Conservation (phyloP, 2,888 invertebrate species). For the Chalcis sispes region DNA sequence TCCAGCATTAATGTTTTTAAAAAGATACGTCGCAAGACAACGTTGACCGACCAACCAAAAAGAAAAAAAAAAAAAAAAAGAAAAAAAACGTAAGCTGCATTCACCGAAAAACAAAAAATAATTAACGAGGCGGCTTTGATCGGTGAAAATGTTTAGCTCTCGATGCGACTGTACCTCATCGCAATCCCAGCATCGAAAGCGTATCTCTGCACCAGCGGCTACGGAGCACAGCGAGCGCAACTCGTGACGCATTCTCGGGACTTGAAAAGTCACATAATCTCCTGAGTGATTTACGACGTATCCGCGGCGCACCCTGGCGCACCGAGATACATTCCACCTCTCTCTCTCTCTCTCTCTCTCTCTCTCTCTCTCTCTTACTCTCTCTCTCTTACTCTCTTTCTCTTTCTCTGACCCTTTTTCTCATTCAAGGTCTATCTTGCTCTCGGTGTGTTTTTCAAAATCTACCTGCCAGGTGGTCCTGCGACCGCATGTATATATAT, state of each 20-base stretch:
- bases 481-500: no score
- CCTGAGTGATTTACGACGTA: slow-evolving; percentile 67
- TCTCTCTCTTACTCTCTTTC: slow-evolving; percentile 51
- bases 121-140: slow-evolving; percentile 36
- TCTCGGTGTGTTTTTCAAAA: slow-evolving; percentile 54
- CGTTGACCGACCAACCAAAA: no score
- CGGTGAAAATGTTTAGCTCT: slow-evolving; percentile 22
- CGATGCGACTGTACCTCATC: background rate
- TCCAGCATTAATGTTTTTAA: slow-evolving; percentile 1
- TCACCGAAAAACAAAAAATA: slow-evolving; percentile 6
- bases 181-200: slow-evolving; percentile 37
- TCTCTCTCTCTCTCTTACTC: slow-evolving; percentile 6
- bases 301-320: slow-evolving; percentile 62
- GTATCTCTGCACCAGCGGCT: background rate
- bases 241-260: slow-evolving; percentile 67
- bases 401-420: slow-evolving; percentile 51
- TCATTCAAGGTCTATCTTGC: slow-evolving; percentile 31
- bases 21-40: background rate
- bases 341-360: slow-evolving; percentile 8
- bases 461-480: slow-evolving; percentile 66
- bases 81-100: background rate
- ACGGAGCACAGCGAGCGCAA: background rate
- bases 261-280: slow-evolving; percentile 72
- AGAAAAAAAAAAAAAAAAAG: no score
- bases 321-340: slow-evolving; percentile 46